phyloP scores from a whole-genome alignment of 2,797 vertebrate species.

The Pagetopsis macropterus region DNA sequence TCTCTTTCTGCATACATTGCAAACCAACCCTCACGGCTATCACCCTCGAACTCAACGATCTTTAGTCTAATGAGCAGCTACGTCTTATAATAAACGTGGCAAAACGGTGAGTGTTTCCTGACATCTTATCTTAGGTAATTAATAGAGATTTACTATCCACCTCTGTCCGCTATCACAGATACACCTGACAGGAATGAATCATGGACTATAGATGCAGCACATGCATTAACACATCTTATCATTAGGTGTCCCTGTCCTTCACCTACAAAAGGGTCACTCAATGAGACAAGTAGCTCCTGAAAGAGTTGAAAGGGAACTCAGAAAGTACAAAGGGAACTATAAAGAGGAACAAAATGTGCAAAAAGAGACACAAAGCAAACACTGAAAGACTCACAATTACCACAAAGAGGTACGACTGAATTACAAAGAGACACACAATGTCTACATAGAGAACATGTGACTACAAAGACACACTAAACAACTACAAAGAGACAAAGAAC shows the following conservation, averaged over 20 bases:
- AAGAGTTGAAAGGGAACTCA: too few species aligned
- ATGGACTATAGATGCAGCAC: background rate
- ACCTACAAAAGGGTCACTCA: too few species aligned
- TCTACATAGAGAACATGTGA: too few species aligned
- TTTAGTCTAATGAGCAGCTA: slow-evolving; percentile 19
- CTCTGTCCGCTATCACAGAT: background rate
- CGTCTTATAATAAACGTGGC: slow-evolving; percentile 5
- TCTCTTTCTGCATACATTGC: background rate
- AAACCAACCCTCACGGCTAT: background rate
- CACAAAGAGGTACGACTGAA: too few species aligned
- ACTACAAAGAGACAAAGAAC: too few species aligned
- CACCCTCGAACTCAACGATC: background rate
- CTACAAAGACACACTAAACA: too few species aligned
- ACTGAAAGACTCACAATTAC: too few species aligned
- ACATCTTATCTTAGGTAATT: slow-evolving; percentile 5
- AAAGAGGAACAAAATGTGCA: too few species aligned
- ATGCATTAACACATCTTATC: background rate
- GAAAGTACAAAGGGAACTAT: too few species aligned
- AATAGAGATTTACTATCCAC: slow-evolving; percentile 18
- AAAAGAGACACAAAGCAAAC: too few species aligned
- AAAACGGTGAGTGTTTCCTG: slow-evolving; percentile 2
- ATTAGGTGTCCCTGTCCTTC: background rate
- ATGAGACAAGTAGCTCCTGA: too few species aligned
- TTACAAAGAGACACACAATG: too few species aligned
- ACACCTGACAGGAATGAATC: background rate